phyloP scores from a whole-genome alignment of 2,797 vertebrate species.

The Arrhamphus sclerolepis region DNA sequence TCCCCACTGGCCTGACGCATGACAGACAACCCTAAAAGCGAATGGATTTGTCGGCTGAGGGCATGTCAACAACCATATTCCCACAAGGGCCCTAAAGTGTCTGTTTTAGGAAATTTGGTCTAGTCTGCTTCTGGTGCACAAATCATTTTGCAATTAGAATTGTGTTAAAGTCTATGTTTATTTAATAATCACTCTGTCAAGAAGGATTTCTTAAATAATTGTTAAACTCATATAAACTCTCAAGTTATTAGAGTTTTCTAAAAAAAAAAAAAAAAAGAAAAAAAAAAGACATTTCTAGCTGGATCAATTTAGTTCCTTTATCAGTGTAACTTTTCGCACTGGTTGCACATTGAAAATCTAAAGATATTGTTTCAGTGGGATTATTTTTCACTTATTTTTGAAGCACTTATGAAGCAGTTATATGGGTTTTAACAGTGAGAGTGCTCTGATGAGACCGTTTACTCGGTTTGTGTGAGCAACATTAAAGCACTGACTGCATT shows the following conservation, averaged over 20 bases:
- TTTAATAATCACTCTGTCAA: too few species aligned
- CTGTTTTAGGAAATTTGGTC: not conserved
- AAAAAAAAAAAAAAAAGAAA: too few species aligned
- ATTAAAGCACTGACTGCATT: not conserved
- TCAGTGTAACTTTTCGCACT: too few species aligned
- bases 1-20: not conserved
- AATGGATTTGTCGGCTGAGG: constrained; percentile 22
- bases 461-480: not conserved
- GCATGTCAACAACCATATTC: constrained; percentile 25
- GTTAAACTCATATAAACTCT: too few species aligned
- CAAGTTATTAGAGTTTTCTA: too few species aligned
- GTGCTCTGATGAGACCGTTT: not conserved
- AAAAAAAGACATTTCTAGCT: too few species aligned
- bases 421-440: not conserved
- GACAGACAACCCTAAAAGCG: constrained; percentile 31
- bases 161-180: too few species aligned
- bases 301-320: too few species aligned
- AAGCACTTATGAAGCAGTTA: not conserved
- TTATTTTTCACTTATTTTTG: too few species aligned
- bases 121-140: not conserved
- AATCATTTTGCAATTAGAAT: not conserved
- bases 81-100: constrained; percentile 1
- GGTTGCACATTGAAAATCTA: too few species aligned
- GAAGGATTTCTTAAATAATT: too few species aligned
- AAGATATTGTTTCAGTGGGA: too few species aligned